Base-by-base conservation (phyloP, 1,140 invertebrate genomes). In the Drosophila gunungcola region DNA sequence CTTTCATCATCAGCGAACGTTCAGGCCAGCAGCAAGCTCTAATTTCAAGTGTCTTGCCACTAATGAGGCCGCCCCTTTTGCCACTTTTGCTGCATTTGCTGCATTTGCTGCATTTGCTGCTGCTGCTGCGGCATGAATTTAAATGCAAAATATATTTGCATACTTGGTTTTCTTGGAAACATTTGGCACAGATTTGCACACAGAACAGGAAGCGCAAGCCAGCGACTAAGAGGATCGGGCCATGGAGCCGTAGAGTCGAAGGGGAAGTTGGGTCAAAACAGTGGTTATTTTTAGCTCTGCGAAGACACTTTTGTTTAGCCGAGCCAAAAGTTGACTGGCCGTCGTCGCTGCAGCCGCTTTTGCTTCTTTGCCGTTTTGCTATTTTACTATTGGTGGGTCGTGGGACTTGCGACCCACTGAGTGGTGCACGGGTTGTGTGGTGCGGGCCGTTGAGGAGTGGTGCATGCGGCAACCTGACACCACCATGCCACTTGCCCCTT, bases 181-280 rank as follows among this genome's bases (percentile, higher is more conserved):
- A 80, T 76, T 84, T 85, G 81, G 81, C 81, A 85, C 81, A 85
- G 77, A 85, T 85, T 67, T 43, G 46, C 57, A 62, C 63, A 70
- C 45, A 69, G 73, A 73, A 85, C 81, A 80, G 81, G 81, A 85
- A 85, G 81, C 78, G 62, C 69, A 51, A 78, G 36, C 34, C 29
- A 48, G 52, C 51, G 49, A 55, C 69, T 62, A 58, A 73, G 72
- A 69, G 64, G 51, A 69, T 42, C 68, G 68, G 32, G 54, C 67
- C 55, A 70, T 48, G 42, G 38, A 64, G 52, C 53, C 43, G 32
- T 6, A 27, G 9, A 65, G 60, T 25, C 45, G 38, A 13, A 25
- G 38, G 34, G 16, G 64, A 25, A 29, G 64, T 41, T 63, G 68
- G 64, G 68, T 70, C 64, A 68, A 65, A 70, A 70, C 63, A 67